phyloP scores from a whole-genome alignment of 2,113 vertebrate genomes.

The Oreamnos americanus region DNA sequence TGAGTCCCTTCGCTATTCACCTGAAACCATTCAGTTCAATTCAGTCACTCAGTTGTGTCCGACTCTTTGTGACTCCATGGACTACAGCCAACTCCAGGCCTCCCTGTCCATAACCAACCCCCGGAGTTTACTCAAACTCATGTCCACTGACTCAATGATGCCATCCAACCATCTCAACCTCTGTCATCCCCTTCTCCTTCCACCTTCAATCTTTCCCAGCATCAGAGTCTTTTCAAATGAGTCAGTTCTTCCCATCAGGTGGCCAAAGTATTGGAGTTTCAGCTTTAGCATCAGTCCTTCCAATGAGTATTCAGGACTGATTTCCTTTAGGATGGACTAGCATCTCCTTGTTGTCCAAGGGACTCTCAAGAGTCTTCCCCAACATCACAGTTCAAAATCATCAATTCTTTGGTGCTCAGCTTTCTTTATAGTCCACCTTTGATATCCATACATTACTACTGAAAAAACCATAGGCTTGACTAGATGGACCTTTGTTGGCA shows the following conservation, averaged over 20 bases:
- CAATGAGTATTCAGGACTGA: neutral
- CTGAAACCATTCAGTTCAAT: neutral
- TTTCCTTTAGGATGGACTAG: neutral
- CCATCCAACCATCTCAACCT: neutral
- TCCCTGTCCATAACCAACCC: neutral
- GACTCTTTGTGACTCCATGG: rapidly evolving
- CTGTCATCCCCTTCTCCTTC: neutral
- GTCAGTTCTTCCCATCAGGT: neutral
- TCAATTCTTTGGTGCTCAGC: neutral
- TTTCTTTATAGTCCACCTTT: neutral
- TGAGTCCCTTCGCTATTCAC: neutral
- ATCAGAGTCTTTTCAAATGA: neutral
- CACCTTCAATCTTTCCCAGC: neutral
- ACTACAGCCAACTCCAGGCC: neutral
- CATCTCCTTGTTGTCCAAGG: neutral
- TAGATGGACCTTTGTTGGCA: neutral
- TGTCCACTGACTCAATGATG: neutral
- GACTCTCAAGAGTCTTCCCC: neutral
- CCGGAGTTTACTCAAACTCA: neutral
- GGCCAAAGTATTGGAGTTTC: neutral
- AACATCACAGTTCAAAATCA: neutral
- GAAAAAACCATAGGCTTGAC: neutral
- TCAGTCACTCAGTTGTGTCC: neutral
- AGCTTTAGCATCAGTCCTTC: neutral
- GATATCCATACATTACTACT: neutral